phyloP scores from a whole-genome alignment of 2,888 invertebrate species.

The Nasonia oneida region DNA sequence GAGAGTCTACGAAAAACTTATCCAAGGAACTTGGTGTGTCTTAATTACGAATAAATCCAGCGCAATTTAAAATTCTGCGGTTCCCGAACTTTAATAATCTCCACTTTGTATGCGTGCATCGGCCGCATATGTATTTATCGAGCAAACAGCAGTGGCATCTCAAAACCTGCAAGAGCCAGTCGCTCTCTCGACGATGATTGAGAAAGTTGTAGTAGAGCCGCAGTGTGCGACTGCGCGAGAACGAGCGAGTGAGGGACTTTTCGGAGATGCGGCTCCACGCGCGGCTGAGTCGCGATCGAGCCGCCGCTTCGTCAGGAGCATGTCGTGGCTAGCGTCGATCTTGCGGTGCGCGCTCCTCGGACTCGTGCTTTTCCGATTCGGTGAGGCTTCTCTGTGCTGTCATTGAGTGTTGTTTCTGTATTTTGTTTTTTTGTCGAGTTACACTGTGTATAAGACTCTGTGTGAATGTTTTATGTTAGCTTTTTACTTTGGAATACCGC shows the following conservation, averaged over 20 bases:
- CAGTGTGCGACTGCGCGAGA: slow-evolving; percentile 23
- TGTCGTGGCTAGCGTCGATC: slow-evolving; percentile 50
- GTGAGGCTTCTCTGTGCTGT: slow-evolving; percentile 33
- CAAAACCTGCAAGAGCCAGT: background rate
- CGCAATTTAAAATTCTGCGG: background rate
- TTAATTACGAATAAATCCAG: background rate
- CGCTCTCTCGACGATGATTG: background rate
- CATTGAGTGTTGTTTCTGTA: background rate
- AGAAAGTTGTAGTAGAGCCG: background rate
- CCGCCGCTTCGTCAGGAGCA: slow-evolving; percentile 38
- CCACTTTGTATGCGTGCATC: background rate
- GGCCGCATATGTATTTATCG: background rate
- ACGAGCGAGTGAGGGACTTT: background rate
- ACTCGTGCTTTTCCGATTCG: slow-evolving; percentile 55
- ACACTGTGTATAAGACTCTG: background rate
- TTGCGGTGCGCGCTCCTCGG: slow-evolving; percentile 54
- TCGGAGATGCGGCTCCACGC: background rate
- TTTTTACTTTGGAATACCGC: background rate
- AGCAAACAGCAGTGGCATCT: background rate
- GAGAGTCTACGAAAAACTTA: background rate
- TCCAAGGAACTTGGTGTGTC: background rate
- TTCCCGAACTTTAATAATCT: background rate
- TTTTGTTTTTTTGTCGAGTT: background rate
- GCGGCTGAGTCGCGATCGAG: background rate
- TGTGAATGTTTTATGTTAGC: background rate